phyloP scores from a whole-genome alignment of 2,888 invertebrate species.

The Chymomyza fuscimana region DNA sequence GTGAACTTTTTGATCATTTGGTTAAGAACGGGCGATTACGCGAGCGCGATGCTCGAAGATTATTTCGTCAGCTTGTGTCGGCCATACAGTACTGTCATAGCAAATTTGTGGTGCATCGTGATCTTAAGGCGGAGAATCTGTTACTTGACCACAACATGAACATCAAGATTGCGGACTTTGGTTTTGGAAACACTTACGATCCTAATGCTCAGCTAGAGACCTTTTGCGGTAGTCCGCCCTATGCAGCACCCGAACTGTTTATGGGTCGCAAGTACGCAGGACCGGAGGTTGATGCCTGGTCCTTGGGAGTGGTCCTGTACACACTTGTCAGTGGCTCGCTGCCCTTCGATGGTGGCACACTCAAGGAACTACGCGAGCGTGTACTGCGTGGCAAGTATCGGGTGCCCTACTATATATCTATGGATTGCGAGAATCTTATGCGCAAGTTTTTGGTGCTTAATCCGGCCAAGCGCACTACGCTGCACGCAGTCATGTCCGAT shows the following conservation, averaged over 20 bases:
- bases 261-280: conserved; percentile 99
- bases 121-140: conserved; percentile 98
- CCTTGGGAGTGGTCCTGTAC: conserved; percentile 98
- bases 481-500: conserved; percentile 93
- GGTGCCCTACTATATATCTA: conserved; percentile 99
- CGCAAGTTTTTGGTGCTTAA: conserved; percentile 99
- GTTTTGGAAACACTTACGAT: conserved; percentile 99
- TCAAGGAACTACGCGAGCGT: conserved; percentile 96
- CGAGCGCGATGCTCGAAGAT: conserved; percentile 97
- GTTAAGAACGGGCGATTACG: conserved; percentile 98
- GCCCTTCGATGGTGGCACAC: conserved; percentile 99
- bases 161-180: conserved; percentile 99
- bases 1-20: conserved; percentile 99
- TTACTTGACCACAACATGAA: conserved; percentile 99
- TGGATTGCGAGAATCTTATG: conserved; percentile 99
- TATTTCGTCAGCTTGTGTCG: conserved; percentile 99
- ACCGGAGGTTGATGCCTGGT: conserved; percentile 99
- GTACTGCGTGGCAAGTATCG: conserved; percentile 98
- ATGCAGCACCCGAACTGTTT: conserved; percentile 99
- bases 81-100: conserved; percentile 99
- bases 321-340: conserved; percentile 99
- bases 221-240: conserved; percentile 99
- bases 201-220: conserved; percentile 99
- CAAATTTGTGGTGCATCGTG: conserved; percentile 83
- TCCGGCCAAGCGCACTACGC: conserved; percentile 96